A percentile compares a stretch with the other conserved stretches of the same genome.
Conservation (phyloP, 2,888 invertebrate species). For the Caenorhabditis sp. region DNA sequence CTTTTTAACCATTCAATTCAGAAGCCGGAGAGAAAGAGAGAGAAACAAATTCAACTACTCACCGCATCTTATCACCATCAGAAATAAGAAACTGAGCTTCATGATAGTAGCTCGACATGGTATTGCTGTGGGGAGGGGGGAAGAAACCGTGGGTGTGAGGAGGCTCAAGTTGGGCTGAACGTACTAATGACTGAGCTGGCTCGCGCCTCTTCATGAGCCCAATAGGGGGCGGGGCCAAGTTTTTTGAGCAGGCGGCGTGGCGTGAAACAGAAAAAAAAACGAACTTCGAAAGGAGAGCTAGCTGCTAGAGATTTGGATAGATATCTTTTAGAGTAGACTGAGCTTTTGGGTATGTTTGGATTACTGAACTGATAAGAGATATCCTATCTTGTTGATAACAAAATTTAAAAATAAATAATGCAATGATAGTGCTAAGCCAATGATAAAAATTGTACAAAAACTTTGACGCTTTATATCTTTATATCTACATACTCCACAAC, state of each 20-base stretch:
- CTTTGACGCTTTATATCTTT: too few relatives aligned
- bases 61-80: conserved; percentile 51
- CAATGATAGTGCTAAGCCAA: too few relatives aligned
- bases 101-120: conserved; percentile 42
- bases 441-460: too few relatives aligned
- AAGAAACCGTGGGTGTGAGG: neutral
- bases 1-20: too few relatives aligned
- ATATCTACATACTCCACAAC: too few relatives aligned
- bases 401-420: too few relatives aligned
- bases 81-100: conserved; percentile 49
- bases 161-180: conserved; percentile 33
- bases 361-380: too few relatives aligned
- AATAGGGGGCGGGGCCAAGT: conserved; percentile 31
- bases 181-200: conserved; percentile 37
- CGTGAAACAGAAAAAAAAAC: conserved; percentile 55
- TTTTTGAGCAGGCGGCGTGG: conserved; percentile 30
- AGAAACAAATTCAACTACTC: neutral
- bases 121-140: neutral
- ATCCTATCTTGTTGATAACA: too few relatives aligned
- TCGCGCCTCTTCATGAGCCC: conserved; percentile 4
- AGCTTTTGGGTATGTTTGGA: too few relatives aligned
- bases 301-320: too few relatives aligned
- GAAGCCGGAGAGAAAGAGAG: neutral
- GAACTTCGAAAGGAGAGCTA: too few relatives aligned
- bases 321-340: too few relatives aligned